Base-by-base conservation (phyloP, 2,888 invertebrate genomes). In the Ischnura elegans region DNA sequence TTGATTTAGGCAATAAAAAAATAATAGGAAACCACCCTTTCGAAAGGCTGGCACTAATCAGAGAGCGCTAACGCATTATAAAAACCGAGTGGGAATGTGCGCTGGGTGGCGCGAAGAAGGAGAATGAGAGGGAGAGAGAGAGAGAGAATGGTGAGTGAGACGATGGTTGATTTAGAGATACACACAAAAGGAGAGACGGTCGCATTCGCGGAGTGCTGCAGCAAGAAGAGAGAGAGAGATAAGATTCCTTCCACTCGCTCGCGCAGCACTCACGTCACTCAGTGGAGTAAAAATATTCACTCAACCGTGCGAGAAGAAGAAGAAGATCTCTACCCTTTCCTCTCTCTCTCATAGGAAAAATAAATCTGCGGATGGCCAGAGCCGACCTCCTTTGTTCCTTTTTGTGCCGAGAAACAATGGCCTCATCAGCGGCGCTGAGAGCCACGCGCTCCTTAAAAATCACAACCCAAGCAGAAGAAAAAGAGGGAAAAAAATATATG, bases 391-490 rank as follows among this genome's bases (percentile, higher is more conserved):
- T 90, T 90, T 90, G 90, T 90, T 90, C 61, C 61, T 90, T 90
- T 51, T 90, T 90, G 90, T 90, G 61, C 61, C 90, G 90, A 42
- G 90, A 90, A 90, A 90, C 90, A 90, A 90, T 90, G 61, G 90
- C 90, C 90, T 90, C 90, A 90, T 90, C 90, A 90, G 42, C 90
- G 90, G n/a, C 61, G 61, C n/a, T 8, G 19, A 10, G 76, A 90
- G 61, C 42, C 76, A 36, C 76, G 76, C 76, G 76, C 76, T 76
- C 76, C 76, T 76, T 76, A 76, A 76, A 51, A 76, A 76, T 76
- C 76, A 51, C 76, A 25, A 36, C 36, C 13, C 76, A n/a, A 36
- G 76, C 76, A 76, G 29, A 21, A 55, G 87, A 51, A 47, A 85
- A n/a, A n/a, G n/a, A n/a, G 19, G 51, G 8, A 51, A 51, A 47